phyloP scores from a whole-genome alignment of 2,888 invertebrate genomes.

The Lapara coniferarum region DNA sequence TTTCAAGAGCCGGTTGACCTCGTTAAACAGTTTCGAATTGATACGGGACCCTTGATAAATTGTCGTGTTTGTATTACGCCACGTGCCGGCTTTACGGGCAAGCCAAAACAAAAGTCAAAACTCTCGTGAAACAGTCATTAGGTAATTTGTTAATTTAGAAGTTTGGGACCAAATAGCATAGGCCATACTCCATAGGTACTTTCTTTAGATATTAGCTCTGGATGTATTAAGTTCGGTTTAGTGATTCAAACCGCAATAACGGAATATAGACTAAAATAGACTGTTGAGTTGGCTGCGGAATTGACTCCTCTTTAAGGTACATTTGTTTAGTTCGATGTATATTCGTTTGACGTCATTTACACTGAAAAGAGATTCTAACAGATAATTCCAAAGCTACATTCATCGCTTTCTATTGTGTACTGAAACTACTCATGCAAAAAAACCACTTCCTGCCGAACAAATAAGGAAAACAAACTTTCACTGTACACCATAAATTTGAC shows the following conservation, averaged over 20 bases:
- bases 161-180: background rate
- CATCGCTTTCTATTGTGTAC: too few species aligned
- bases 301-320: too few species aligned
- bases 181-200: too few species aligned
- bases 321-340: too few species aligned
- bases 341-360: too few species aligned
- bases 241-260: background rate
- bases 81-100: constrained; percentile 33
- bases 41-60: constrained; percentile 61
- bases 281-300: background rate
- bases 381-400: too few species aligned
- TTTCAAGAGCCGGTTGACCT: constrained; percentile 52
- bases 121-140: constrained; percentile 17
- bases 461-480: background rate
- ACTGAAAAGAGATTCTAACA: too few species aligned
- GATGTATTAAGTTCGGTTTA: background rate
- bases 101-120: too few species aligned
- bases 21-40: constrained; percentile 48
- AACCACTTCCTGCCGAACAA: background rate
- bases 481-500: background rate
- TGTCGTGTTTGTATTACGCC: constrained; percentile 31
- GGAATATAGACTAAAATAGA: background rate
- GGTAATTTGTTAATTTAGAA: constrained; percentile 10
- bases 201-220: background rate
- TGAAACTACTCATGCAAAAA: background rate